Base-by-base conservation (phyloP, 2,797 vertebrate species). In the Carduelis carduelis region DNA sequence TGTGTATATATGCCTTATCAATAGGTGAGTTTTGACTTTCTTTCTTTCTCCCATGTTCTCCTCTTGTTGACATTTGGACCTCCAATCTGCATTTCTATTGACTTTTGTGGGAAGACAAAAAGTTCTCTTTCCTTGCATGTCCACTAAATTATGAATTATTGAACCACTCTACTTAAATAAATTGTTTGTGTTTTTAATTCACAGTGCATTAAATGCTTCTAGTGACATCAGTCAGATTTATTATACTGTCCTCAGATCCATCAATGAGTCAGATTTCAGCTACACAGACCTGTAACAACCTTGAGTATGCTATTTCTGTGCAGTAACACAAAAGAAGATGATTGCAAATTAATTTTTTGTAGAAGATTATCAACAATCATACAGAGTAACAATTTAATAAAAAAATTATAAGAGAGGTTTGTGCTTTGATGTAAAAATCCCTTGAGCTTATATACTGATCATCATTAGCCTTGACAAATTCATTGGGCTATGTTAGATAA, bases 91-190 rank as follows among this genome's bases (percentile, higher is more conserved):
- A 43, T 85, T 85, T 46, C 18, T 53, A 24, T 37, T 81, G 56
- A 30, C 35, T 37, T 82, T 49, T 35, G 4, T n/a, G 15, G 14
- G 11, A 2, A 4, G 13, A 27, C 63, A 46, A 49, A 53, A 47
- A 28, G 2, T 59, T 89, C 35, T 39, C 12, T 77, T 81, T 69
- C 13, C 30, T 46, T 44, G 2, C 59, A 22, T 47, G 43, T 61
- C 35, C 24, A 43, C 20, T 81, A 55, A 91, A 87, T 52, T 24
- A 68, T 72, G n/a, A 94, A 83, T 93, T 93, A 94, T 83, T 91
- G 79, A 81, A 61, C 17, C 14, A 44, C 28, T 71, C 6, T 13
- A 53, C 56, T 83, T 83, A 37, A 75, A 94, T 83, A 34, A 39
- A 65, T 56, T 78, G 59, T 49, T 35, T 44, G 16, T 64, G 7